Evolutionary conservation across 2,888 invertebrate species (phyloP).

Genomic region (Pandemis heparana): DNA sequence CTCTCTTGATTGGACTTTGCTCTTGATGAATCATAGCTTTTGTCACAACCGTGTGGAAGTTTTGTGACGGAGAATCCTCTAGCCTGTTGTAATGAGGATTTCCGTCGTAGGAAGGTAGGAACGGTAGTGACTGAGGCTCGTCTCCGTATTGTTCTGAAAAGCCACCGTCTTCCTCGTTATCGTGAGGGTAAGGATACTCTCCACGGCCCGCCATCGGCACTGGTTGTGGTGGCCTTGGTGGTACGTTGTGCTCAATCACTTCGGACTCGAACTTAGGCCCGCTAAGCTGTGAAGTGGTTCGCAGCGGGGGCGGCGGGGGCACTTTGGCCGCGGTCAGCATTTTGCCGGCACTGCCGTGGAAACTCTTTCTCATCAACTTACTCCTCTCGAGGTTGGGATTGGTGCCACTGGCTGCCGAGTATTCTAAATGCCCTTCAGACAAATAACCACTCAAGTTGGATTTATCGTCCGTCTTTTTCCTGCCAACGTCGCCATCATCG

Average conservation of each 20-base stretch:
- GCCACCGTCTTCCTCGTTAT: conserved; percentile 79
- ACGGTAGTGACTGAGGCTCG: conserved; percentile 88
- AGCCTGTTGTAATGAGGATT: conserved; percentile 71
- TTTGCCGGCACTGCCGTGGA: conserved; percentile 93
- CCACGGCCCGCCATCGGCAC: conserved; percentile 60
- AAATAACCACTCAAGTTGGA: conserved; percentile 91
- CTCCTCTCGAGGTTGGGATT: conserved; percentile 95
- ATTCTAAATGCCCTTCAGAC: conserved; percentile 95
- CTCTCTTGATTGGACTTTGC: conserved; percentile 88
- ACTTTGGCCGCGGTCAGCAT: conserved; percentile 94
- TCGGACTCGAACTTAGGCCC: conserved; percentile 87
- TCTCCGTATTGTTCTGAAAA: conserved; percentile 81
- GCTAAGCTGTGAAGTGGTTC: conserved; percentile 94
- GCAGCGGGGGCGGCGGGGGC: conserved; percentile 93
- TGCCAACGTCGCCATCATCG: conserved; percentile 92
- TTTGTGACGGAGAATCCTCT: conserved; percentile 75
- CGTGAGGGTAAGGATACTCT: conserved; percentile 60
- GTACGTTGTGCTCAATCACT: conserved; percentile 78
- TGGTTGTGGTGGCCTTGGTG: conserved; percentile 76
- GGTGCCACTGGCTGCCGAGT: conserved; percentile 87
- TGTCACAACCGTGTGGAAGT: conserved; percentile 91
- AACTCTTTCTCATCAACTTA: conserved; percentile 95
- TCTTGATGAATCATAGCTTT: conserved; percentile 95
- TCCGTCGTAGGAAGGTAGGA: conserved; percentile 84
- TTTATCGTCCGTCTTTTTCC: conserved; percentile 86